These are phyloP conservation scores for Thecophora atra DNA, from an alignment of 2,888 invertebrate genomes.

Conservation along the genomic window DNA sequence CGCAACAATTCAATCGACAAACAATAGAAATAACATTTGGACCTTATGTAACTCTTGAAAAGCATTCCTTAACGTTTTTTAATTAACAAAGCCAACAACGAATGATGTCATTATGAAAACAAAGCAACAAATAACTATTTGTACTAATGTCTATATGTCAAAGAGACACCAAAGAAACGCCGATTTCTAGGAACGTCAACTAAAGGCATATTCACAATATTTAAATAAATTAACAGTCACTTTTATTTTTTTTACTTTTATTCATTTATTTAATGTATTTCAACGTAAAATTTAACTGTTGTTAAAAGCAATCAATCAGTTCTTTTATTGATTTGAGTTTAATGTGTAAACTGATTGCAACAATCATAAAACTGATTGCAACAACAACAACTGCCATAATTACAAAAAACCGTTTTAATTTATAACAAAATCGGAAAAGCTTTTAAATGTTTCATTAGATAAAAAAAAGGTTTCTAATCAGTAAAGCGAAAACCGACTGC, in stretches of 20 bases:
- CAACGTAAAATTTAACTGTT: background rate
- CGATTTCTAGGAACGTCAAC: too few species aligned
- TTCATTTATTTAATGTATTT: background rate
- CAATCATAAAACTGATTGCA: background rate
- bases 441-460: background rate
- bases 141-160: background rate
- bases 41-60: background rate
- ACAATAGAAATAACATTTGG: background rate
- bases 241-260: too few species aligned
- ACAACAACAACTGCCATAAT: background rate
- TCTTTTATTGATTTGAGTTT: background rate
- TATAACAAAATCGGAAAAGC: background rate
- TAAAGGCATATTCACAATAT: too few species aligned
- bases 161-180: too few species aligned
- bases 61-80: background rate
- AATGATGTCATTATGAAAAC: background rate
- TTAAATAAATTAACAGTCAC: too few species aligned
- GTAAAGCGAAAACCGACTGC: background rate
- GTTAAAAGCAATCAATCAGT: slow-evolving; percentile 15
- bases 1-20: too few species aligned
- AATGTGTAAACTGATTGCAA: background rate
- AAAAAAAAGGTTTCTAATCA: background rate
- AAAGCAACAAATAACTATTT: background rate
- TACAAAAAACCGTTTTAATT: background rate
- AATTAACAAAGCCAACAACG: background rate